phyloP scores from a whole-genome alignment of 23 tunicate species.

The Ciona savignyi region DNA sequence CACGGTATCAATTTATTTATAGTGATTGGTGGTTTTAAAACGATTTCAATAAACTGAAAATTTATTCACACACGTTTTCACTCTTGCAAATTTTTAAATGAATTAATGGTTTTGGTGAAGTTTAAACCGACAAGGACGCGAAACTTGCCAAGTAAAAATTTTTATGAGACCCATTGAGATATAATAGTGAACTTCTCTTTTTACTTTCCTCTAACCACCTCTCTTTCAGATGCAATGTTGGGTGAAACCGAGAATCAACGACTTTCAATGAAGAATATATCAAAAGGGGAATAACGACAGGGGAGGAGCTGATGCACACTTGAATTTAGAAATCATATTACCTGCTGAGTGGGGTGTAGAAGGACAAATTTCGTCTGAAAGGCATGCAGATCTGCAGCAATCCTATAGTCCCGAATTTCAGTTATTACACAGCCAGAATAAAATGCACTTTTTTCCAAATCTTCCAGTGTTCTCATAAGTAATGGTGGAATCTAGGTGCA shows the following conservation, averaged over 20 bases:
- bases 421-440: constrained; percentile 54
- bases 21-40: no score
- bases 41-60: no score
- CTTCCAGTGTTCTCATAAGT: constrained; percentile 28
- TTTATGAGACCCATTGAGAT: background rate
- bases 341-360: constrained; percentile 78
- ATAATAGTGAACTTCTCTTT: background rate
- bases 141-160: no score
- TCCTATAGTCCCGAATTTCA: constrained; percentile 76
- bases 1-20: no score
- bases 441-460: constrained; percentile 25
- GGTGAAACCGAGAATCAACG: background rate
- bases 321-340: background rate
- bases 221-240: background rate
- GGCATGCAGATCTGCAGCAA: constrained; percentile 32
- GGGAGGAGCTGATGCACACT: background rate
- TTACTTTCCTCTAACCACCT: no score
- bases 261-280: background rate
- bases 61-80: no score
- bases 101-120: no score
- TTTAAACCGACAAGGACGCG: no score
- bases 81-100: no score
- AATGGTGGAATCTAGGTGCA: constrained; percentile 54
- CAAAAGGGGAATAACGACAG: background rate
- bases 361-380: constrained; percentile 57